Evolutionary conservation across 2,113 vertebrate species (phyloP), one percentile per base, ranked within the genome.

Genomic region (Pluvianellus socialis): DNA sequence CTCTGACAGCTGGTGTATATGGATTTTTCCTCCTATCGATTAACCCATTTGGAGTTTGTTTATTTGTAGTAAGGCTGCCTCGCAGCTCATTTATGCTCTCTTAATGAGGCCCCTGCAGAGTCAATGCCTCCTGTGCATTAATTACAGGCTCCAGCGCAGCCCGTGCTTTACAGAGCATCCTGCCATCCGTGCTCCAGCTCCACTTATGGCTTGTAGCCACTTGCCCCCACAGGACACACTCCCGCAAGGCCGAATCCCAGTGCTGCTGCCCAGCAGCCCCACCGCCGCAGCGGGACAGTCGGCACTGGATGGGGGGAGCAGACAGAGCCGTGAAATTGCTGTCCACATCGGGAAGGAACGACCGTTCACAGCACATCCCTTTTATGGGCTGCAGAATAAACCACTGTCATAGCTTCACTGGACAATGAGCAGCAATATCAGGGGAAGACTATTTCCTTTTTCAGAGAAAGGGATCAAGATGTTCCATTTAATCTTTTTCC

Each of bases 151-250:
- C 45, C 72, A 20, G 59, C 79, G 47, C 77, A 45, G 77, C 42
- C 42, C 53, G 0, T 10, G 74, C n/a, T 52, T 38, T 4, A 35
- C 0, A 2, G 17, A 73, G 45, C 76, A 47, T 8, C 42, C 24
- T 35, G 58, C 52, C 49, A 24, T 6, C 22, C 49, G 7, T 7
- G 49, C 49, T 24, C 24, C 47, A 22, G 47, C 80, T 32, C 58
- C 35, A 3, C 20, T 30, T 30, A 49, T 5, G 21, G 5, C 6
- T 11, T 6, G 72, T n/a, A 13, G 33, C 1, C 26, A 0, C 38
- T 14, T 2, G 12, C 12, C 17, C 13, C 24, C 2, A 0, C 0
- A 22, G 66, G 26, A 42, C 14, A 16, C 33, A 28, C 23, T 67
- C 35, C 28, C 3, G 27, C 23, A 1, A 21, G 23, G 18, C 53